These are phyloP conservation scores for Anarhynchus alexandrinus DNA, from an alignment of 2,113 vertebrate genomes.

Conservation along the genomic window DNA sequence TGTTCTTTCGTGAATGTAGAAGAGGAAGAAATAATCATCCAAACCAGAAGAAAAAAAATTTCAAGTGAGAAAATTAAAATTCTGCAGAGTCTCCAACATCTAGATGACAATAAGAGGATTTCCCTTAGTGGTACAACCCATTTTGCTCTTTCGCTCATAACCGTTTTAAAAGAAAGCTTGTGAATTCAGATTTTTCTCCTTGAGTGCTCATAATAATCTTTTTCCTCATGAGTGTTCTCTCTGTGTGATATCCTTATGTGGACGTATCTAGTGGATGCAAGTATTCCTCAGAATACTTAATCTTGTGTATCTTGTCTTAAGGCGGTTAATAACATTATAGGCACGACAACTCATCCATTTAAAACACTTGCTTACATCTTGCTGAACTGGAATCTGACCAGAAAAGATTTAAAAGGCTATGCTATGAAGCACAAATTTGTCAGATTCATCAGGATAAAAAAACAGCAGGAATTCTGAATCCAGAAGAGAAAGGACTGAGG, in stretches of 20 bases:
- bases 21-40: neutral
- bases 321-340: neutral
- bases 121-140: neutral
- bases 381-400: neutral
- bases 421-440: neutral
- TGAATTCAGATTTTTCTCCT: neutral
- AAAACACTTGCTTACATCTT: neutral
- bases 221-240: neutral
- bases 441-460: neutral
- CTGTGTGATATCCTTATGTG: neutral
- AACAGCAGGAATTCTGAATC: neutral
- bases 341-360: neutral
- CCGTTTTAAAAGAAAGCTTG: neutral
- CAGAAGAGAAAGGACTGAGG: neutral
- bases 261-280: neutral
- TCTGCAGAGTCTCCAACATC: neutral
- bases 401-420: neutral
- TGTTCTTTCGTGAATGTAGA: neutral
- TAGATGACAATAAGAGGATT: neutral
- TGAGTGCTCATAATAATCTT: neutral
- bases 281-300: neutral
- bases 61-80: neutral
- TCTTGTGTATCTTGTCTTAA: neutral
- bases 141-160: neutral
- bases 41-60: neutral